phyloP scores from a whole-genome alignment of 23 tunicate species.

The Ciona savignyi region DNA sequence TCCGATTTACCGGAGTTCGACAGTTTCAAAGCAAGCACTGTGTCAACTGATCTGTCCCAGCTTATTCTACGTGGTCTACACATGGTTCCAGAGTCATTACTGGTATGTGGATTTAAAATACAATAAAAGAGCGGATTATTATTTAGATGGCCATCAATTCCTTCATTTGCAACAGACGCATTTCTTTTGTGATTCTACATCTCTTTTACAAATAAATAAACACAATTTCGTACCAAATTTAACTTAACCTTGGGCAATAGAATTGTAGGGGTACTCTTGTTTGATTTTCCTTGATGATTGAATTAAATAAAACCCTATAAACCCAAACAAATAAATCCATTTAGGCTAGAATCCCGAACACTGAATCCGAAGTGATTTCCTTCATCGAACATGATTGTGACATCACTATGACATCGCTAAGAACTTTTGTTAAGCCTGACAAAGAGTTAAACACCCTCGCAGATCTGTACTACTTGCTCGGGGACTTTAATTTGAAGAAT shows the following conservation, averaged over 20 bases:
- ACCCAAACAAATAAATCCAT: too few relatives aligned
- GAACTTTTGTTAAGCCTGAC: neutral
- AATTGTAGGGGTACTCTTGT: too few relatives aligned
- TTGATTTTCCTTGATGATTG: too few relatives aligned
- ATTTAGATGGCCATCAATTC: too few relatives aligned
- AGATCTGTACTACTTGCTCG: constrained; percentile 80
- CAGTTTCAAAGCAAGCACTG: constrained; percentile 91
- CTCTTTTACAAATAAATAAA: too few relatives aligned
- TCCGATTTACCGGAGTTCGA: constrained; percentile 72
- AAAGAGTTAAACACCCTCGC: constrained; percentile 21
- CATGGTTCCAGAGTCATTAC: constrained; percentile 1
- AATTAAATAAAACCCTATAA: too few relatives aligned
- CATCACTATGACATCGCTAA: neutral
- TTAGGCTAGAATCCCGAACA: constrained; percentile 30
- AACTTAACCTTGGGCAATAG: too few relatives aligned
- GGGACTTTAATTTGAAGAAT: constrained; percentile 90
- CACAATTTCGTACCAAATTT: too few relatives aligned
- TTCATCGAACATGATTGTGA: constrained; percentile 24
- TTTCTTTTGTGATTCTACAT: too few relatives aligned
- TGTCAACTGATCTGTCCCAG: constrained; percentile 46
- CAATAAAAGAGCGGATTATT: too few relatives aligned
- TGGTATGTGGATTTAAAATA: constrained; percentile 12
- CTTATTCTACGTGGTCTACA: constrained; percentile 12
- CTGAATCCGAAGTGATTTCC: constrained; percentile 20
- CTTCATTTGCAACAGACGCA: too few relatives aligned